These are phyloP conservation scores for Cichladusa arquata DNA, from an alignment of 2,113 vertebrate genomes.

Conservation along the genomic window DNA sequence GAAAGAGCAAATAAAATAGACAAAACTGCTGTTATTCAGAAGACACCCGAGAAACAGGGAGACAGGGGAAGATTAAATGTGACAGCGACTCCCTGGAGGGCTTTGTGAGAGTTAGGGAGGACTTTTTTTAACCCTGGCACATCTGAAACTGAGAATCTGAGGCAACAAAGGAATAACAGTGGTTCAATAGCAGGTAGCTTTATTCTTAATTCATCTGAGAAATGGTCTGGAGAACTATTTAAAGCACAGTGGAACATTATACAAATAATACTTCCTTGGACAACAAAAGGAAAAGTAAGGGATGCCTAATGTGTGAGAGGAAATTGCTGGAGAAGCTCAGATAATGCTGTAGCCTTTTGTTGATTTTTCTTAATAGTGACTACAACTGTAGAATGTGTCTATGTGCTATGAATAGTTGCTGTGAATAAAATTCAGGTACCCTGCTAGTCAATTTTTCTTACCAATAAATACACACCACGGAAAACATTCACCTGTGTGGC, in stretches of 20 bases:
- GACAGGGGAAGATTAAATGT: not conserved
- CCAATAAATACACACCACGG: not conserved
- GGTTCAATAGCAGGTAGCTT: not conserved
- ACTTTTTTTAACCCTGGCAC: not conserved
- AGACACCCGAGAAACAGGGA: not conserved
- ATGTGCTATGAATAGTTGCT: not conserved
- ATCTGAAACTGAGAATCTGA: conserved; percentile 15
- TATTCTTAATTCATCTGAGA: not conserved
- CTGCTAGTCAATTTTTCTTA: not conserved
- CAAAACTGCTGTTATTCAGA: not conserved
- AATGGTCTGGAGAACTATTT: not conserved
- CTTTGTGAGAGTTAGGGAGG: not conserved
- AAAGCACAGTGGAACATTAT: not conserved
- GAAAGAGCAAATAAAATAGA: conserved; percentile 5
- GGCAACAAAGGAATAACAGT: not conserved
- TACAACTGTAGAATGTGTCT: not conserved
- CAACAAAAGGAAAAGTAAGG: conserved; percentile 4
- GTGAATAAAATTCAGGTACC: not conserved
- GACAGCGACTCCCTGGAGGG: not conserved
- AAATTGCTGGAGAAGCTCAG: conserved; percentile 29
- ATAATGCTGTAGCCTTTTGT: not conserved
- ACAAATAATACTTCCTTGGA: not conserved
- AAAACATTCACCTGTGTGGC: not conserved
- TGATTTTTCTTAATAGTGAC: conserved; percentile 4
- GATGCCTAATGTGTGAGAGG: not conserved